phyloP scores from a whole-genome alignment of 2,797 vertebrate genomes.

The Malacoctenus gilli region DNA sequence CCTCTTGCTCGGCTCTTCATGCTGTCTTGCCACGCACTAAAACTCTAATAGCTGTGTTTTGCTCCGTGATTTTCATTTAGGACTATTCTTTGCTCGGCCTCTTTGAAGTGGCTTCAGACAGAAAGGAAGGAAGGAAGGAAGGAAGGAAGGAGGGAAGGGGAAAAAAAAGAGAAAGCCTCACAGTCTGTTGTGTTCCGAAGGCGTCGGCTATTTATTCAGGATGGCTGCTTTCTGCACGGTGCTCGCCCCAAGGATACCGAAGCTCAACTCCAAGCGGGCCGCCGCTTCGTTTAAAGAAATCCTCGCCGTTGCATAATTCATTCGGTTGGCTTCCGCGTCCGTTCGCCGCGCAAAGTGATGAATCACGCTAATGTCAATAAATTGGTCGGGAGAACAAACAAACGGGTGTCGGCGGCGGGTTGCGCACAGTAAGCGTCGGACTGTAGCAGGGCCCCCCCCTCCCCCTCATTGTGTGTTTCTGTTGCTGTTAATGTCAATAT shows the following conservation, averaged over 20 bases:
- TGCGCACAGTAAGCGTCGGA: too few relatives aligned
- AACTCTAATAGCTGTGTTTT: conserved; percentile 70
- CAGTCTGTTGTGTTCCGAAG: conserved; percentile 44
- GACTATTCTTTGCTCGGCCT: conserved; percentile 55
- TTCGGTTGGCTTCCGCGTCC: conserved; percentile 38
- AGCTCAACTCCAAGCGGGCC: conserved; percentile 49
- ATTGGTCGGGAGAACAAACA: too few relatives aligned
- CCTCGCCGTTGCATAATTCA: conserved; percentile 51
- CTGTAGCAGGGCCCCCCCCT: too few relatives aligned
- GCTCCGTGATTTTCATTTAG: conserved; percentile 69
- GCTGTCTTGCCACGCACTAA: conserved; percentile 53
- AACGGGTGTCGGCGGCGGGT: too few relatives aligned
- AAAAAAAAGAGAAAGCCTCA: too few relatives aligned
- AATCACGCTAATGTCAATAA: too few relatives aligned
- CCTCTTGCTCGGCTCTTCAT: conserved; percentile 48
- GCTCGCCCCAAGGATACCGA: conserved; percentile 38
- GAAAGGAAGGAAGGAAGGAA: background rate
- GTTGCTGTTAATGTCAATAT: too few relatives aligned
- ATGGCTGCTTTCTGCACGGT: conserved; percentile 52
- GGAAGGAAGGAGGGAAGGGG: background rate
- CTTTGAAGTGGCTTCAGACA: conserved; percentile 50
- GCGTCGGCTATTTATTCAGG: conserved; percentile 55
- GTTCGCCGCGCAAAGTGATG: conserved; percentile 37
- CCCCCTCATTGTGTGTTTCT: too few relatives aligned
- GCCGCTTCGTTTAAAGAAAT: conserved; percentile 39